A percentile compares a stretch with the other conserved stretches of the same genome.
Conservation (phyloP, 2,113 vertebrate species). For the Hippocampus guttulatus region DNA sequence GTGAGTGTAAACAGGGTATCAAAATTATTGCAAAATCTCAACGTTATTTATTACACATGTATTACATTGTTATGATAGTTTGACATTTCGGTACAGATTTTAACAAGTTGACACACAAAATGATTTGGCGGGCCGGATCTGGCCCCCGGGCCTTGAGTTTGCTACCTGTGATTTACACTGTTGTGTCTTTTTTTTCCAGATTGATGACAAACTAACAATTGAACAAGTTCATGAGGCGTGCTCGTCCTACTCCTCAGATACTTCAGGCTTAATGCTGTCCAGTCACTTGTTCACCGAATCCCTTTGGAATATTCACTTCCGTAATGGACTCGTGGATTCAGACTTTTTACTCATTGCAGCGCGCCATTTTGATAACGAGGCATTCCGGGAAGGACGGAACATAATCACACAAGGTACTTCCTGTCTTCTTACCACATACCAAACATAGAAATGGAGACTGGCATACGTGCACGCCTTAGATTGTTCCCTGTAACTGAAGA, state of each 20-base stretch:
- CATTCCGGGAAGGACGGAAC: constrained; percentile 41
- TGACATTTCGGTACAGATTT: too few species aligned
- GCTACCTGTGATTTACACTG: too few species aligned
- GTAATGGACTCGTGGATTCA: constrained; percentile 50
- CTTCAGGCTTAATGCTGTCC: constrained; percentile 22
- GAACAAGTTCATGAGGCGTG: constrained; percentile 47
- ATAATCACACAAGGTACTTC: constrained; percentile 50
- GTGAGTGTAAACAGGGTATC: too few species aligned
- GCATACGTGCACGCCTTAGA: too few species aligned
- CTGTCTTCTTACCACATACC: background rate
- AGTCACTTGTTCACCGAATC: constrained; percentile 29
- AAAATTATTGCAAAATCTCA: too few species aligned
- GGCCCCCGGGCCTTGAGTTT: too few species aligned
- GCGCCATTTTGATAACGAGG: constrained; percentile 59
- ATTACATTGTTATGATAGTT: too few species aligned
- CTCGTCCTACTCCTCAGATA: background rate
- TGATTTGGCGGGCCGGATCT: too few species aligned
- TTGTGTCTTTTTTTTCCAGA: constrained; percentile 27
- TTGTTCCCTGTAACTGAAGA: too few species aligned
- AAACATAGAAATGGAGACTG: background rate
- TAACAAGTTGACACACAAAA: too few species aligned
- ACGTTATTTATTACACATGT: too few species aligned
- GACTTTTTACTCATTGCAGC: constrained; percentile 18
- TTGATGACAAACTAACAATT: constrained; percentile 43
- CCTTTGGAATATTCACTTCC: constrained; percentile 33